phyloP scores from a whole-genome alignment of 92 coral and sea anemone species.

The Galaxea fascicularis region DNA sequence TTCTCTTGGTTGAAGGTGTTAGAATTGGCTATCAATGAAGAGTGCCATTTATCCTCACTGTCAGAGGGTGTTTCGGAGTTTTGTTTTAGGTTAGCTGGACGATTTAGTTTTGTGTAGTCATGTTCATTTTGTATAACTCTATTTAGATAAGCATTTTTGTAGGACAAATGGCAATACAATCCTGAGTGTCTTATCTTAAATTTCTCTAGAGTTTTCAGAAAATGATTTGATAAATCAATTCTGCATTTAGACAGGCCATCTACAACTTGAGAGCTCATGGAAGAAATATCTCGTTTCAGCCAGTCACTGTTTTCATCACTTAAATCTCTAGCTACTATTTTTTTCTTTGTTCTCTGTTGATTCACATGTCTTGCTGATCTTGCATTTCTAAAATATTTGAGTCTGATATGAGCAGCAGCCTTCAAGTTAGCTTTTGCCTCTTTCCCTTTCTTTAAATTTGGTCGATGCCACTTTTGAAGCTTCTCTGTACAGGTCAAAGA shows the following conservation, averaged over 20 bases:
- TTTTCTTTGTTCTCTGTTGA: constrained; percentile 50
- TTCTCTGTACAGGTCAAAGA: constrained; percentile 51
- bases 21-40: constrained; percentile 44
- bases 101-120: constrained; percentile 42
- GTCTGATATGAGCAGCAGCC: too few relatives aligned
- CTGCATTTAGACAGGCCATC: constrained; percentile 25
- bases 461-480: constrained; percentile 38
- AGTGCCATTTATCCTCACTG: constrained; percentile 45
- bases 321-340: constrained; percentile 31
- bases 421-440: constrained; percentile 20
- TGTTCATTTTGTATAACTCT: constrained; percentile 36
- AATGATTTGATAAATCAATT: constrained; percentile 14
- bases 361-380: constrained; percentile 46
- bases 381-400: constrained; percentile 51
- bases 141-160: constrained; percentile 20
- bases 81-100: constrained; percentile 38
- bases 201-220: constrained; percentile 12
- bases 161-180: too few relatives aligned
- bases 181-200: constrained; percentile 8
- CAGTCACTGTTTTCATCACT: constrained; percentile 24
- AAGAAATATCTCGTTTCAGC: too few relatives aligned
- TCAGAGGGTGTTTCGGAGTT: constrained; percentile 33
- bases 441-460: too few relatives aligned
- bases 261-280: too few relatives aligned
- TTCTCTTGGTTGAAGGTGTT: constrained; percentile 45